Evolutionary conservation across 2,113 vertebrate genomes (phyloP), one percentile per base, ranked within the genome.

Genomic region (Nansenia antarctica): DNA sequence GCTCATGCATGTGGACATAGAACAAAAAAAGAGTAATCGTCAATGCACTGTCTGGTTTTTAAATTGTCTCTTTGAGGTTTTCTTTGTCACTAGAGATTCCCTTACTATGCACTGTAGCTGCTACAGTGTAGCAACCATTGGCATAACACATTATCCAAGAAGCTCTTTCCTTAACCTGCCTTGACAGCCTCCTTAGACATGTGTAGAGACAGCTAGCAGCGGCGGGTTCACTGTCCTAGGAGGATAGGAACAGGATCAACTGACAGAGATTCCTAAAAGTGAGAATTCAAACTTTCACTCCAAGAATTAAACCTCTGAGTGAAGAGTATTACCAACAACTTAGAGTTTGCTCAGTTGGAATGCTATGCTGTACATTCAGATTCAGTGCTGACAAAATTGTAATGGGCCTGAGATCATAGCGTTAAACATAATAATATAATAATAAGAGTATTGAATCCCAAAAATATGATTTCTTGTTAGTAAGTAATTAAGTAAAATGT

Each of bases 191-290:
- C 32, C 69, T 66, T 65, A 65, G 72, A 71, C 77, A 73, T 81
- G 74, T 78, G 80, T 70, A 32, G 54, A 78, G 79, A 78, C 79
- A 85, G 73, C 82, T 85, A 79, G 69, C 77, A 72, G 67, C 55
- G 49, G 34, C 2, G 12, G 18, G 61, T 63, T 62, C 61, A 24
- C 22, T 82, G 63, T 75, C 72, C 30, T n/a, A 30, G 55, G 47
- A 69, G 42, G 45, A 42, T 69, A 53, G 52, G 42, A 86, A 76
- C 34, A 70, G 70, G 68, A 62, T 47, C 72, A 79, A 55, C 49
- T 64, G 54, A 54, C 37, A 69, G 35, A 74, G 53, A 70, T 62
- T 62, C 42, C 49, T n/a, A 4, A 45, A 59, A 68, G 29, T 35
- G 49, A 5, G n/a, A 11, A 62, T 24, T 27, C 5, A 26, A 45